Conservation (phyloP, 2,797 vertebrate species). For the Melopsittacus undulatus region DNA sequence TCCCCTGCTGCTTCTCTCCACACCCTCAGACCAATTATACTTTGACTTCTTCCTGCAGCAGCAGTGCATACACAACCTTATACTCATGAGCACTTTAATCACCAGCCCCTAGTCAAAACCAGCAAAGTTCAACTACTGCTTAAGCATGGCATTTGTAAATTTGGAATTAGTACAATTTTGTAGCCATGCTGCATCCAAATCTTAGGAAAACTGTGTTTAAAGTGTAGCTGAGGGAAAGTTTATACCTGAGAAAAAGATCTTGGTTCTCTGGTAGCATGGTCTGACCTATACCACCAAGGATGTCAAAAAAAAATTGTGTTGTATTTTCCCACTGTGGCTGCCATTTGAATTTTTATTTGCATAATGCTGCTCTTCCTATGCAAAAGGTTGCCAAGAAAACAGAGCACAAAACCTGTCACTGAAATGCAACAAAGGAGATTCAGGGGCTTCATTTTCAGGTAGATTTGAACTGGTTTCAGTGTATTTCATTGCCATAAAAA, state of each 20-base stretch:
- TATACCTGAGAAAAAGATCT: neutral
- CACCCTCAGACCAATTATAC: slow-evolving; percentile 19
- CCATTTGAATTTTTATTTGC: slow-evolving; percentile 21
- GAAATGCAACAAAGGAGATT: slow-evolving; percentile 11
- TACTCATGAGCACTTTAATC: neutral
- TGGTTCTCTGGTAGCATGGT: neutral
- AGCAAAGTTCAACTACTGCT: neutral
- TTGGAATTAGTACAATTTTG: neutral
- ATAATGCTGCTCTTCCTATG: slow-evolving; percentile 3
- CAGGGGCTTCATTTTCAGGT: neutral
- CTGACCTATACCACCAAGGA: neutral
- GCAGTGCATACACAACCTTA: neutral
- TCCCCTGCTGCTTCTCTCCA: slow-evolving; percentile 6
- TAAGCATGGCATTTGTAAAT: neutral
- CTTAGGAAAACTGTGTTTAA: neutral
- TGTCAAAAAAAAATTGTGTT: neutral
- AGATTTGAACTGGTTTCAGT: neutral
- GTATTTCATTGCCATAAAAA: neutral
- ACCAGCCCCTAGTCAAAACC: neutral
- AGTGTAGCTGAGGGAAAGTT: neutral
- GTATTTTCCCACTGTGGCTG: neutral
- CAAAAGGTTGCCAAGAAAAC: slow-evolving; percentile 20
- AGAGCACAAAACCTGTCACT: neutral
- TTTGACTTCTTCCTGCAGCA: slow-evolving; percentile 12
- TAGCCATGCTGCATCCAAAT: neutral